Evolutionary conservation across 2,888 invertebrate species (phyloP).

Genomic region (Agriopis marginaria): DNA sequence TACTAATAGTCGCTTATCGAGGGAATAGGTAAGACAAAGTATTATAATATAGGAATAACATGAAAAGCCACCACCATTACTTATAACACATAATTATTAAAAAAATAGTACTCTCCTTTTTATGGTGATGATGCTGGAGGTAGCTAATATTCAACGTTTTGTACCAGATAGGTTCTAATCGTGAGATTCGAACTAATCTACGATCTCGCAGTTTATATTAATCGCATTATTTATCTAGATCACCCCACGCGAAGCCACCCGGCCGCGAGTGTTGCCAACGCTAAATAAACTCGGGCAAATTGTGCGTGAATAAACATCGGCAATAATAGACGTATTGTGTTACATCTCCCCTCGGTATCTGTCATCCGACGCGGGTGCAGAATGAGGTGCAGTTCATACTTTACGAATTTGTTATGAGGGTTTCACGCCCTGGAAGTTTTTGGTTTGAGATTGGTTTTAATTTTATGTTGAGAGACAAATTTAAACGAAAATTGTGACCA

Average conservation of each 20-base stretch:
- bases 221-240: conserved; percentile 63
- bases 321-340: conserved; percentile 82
- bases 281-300: conserved; percentile 83
- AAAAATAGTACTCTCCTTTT: no score
- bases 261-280: conserved; percentile 70
- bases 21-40: no score
- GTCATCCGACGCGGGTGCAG: conserved; percentile 35
- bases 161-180: neutral
- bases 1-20: no score
- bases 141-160: neutral
- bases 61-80: no score
- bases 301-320: conserved; percentile 83
- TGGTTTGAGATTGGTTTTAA: neutral
- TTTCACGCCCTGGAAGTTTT: conserved; percentile 21
- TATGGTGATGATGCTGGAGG: no score
- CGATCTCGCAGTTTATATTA: conserved; percentile 45
- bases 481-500: neutral
- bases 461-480: neutral
- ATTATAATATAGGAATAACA: no score
- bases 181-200: neutral
- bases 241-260: conserved; percentile 45
- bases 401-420: conserved; percentile 46
- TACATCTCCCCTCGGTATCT: conserved; percentile 54
- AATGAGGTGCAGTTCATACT: conserved; percentile 47
- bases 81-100: no score